A percentile compares a stretch with the other conserved stretches of the same genome.
phyloP scores from a whole-genome alignment of 2,113 vertebrate species.

The Ammospiza caudacuta region DNA sequence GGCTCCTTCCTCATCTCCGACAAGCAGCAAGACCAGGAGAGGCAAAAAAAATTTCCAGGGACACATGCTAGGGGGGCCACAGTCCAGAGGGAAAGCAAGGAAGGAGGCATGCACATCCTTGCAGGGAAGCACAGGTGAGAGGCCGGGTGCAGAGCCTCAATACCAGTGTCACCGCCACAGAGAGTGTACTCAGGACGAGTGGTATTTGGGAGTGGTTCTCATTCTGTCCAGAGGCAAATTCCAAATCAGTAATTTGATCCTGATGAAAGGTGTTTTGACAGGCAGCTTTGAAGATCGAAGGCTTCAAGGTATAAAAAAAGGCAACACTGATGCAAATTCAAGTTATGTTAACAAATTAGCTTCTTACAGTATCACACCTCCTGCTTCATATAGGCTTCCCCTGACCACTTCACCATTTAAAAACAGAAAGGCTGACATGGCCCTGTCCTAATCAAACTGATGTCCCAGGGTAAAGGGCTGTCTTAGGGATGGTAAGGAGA shows the following conservation, averaged over 20 bases:
- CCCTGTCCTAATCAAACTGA: background rate
- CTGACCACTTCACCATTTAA: background rate
- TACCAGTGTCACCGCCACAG: rapidly evolving
- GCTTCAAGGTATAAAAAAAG: background rate
- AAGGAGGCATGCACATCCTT: background rate
- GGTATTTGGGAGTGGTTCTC: conserved; percentile 41
- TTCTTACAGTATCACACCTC: background rate
- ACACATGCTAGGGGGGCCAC: background rate
- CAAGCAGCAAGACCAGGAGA: background rate
- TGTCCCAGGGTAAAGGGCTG: background rate
- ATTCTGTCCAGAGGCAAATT: conserved; percentile 41
- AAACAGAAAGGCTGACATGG: background rate
- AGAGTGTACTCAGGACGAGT: rapidly evolving
- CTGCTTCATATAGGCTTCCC: background rate
- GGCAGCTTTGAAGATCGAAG: background rate
- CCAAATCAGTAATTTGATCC: background rate
- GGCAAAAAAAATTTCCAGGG: background rate
- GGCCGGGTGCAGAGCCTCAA: background rate
- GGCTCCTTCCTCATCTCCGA: background rate
- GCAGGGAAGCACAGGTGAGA: background rate
- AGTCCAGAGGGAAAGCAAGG: background rate
- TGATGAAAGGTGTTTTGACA: conserved; percentile 28
- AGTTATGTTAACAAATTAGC: background rate
- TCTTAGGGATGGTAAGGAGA: background rate
- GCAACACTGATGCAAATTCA: background rate